Percentiles rank a stretch among this genome's conserved stretches.
Evolutionary conservation across 2,113 vertebrate genomes (phyloP).

Genomic region (Periophthalmodon schlosseri): DNA sequence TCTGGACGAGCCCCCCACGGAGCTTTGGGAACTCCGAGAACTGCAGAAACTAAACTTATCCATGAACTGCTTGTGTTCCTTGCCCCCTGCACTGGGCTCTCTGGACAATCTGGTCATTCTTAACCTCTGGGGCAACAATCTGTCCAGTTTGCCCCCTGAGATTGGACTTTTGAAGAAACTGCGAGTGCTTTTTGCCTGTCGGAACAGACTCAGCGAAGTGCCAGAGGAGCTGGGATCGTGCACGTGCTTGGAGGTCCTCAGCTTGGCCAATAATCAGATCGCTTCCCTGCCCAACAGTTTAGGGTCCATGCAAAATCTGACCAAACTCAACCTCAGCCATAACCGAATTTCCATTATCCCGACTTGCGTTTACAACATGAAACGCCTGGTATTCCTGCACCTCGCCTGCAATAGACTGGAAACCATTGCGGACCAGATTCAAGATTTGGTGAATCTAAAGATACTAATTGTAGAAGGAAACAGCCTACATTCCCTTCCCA

Average conservation of each 20-base stretch:
- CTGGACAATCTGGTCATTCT: slow-evolving; percentile 88
- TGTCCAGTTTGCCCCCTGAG: slow-evolving; percentile 86
- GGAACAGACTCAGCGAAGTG: slow-evolving; percentile 87
- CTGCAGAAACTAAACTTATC: slow-evolving; percentile 94
- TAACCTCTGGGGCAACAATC: slow-evolving; percentile 87
- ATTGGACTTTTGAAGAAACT: slow-evolving; percentile 86
- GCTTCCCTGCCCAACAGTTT: slow-evolving; percentile 83
- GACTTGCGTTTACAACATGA: slow-evolving; percentile 86
- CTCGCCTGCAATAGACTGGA: slow-evolving; percentile 90
- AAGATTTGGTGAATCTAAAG: slow-evolving; percentile 85
- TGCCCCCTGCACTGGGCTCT: slow-evolving; percentile 81
- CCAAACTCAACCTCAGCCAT: slow-evolving; percentile 93
- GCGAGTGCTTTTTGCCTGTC: slow-evolving; percentile 87
- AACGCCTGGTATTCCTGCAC: slow-evolving; percentile 88
- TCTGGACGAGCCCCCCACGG: slow-evolving; percentile 81
- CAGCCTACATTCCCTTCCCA: slow-evolving; percentile 83
- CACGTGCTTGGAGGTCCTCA: slow-evolving; percentile 86
- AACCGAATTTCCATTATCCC: slow-evolving; percentile 88
- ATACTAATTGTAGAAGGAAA: slow-evolving; percentile 92
- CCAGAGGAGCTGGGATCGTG: slow-evolving; percentile 88
- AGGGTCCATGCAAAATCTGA: slow-evolving; percentile 77
- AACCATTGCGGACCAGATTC: slow-evolving; percentile 89
- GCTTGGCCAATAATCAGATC: slow-evolving; percentile 89
- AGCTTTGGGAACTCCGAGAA: slow-evolving; percentile 88
- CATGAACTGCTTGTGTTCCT: slow-evolving; percentile 80